These are phyloP conservation scores for Schizaphis graminum DNA, from an alignment of 2,888 invertebrate species.

Conservation along the genomic window DNA sequence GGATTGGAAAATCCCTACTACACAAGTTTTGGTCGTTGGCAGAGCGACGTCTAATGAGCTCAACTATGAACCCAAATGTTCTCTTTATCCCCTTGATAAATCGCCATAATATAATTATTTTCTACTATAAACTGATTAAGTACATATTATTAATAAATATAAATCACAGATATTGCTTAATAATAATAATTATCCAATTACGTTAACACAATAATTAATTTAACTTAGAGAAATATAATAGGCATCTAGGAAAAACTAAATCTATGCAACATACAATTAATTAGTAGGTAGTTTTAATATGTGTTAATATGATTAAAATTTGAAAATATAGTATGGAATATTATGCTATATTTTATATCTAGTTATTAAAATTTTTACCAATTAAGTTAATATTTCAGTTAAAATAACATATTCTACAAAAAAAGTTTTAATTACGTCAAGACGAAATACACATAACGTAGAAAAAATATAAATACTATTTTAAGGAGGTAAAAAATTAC, in stretches of 20 bases:
- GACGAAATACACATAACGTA: too few species aligned
- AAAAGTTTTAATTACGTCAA: background rate
- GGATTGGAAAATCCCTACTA: background rate
- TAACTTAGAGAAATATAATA: background rate
- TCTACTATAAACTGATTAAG: background rate
- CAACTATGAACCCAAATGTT: background rate
- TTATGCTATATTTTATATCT: background rate
- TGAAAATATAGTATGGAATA: background rate
- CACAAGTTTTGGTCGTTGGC: conserved; percentile 43
- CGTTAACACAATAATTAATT: background rate
- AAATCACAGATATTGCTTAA: background rate
- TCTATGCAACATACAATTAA: background rate
- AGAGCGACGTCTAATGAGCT: conserved; percentile 14
- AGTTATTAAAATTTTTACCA: background rate
- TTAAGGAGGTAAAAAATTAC: background rate
- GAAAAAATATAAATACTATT: background rate
- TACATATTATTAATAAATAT: background rate
- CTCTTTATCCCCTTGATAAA: background rate
- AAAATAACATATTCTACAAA: background rate
- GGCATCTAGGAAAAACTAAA: background rate
- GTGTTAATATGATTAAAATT: background rate
- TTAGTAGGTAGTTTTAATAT: background rate
- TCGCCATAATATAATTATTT: background rate
- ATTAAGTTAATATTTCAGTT: background rate
- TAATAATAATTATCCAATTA: background rate